Conservation (phyloP, 2,888 invertebrate species). For the Amphipyra tragopoginis region DNA sequence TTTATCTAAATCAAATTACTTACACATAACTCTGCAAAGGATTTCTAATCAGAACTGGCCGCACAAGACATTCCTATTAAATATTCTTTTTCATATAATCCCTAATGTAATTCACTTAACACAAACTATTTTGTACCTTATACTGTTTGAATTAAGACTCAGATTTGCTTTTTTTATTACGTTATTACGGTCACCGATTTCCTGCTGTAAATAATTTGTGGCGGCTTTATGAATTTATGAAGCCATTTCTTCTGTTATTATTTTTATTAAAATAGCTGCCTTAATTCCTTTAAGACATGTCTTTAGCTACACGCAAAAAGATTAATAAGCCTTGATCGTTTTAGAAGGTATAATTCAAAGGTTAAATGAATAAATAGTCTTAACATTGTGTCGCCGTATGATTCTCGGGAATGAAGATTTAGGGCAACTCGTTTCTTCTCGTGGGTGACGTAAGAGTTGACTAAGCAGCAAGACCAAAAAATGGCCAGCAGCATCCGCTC, state of each 20-base stretch:
- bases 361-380: constrained; percentile 9
- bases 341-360: constrained; percentile 14
- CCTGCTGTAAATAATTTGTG: constrained; percentile 36
- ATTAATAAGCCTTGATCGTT: constrained; percentile 23
- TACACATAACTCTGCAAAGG: constrained; percentile 18
- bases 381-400: background rate
- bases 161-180: constrained; percentile 13
- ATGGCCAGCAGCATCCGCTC: too few species aligned
- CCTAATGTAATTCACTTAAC: constrained; percentile 16
- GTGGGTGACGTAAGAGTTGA: background rate
- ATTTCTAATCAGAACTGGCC: constrained; percentile 28
- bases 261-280: constrained; percentile 27
- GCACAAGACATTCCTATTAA: constrained; percentile 28
- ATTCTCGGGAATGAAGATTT: too few species aligned
- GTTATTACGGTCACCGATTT: constrained; percentile 41
- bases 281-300: constrained; percentile 25
- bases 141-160: constrained; percentile 1
- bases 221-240: constrained; percentile 38
- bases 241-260: constrained; percentile 34
- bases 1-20: constrained; percentile 44
- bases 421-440: background rate
- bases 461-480: background rate
- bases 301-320: constrained; percentile 14
- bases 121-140: constrained; percentile 27
- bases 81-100: constrained; percentile 29